These are phyloP conservation scores for Ursus arctos DNA, from an alignment of 2,113 vertebrate genomes.

Conservation along the genomic window DNA sequence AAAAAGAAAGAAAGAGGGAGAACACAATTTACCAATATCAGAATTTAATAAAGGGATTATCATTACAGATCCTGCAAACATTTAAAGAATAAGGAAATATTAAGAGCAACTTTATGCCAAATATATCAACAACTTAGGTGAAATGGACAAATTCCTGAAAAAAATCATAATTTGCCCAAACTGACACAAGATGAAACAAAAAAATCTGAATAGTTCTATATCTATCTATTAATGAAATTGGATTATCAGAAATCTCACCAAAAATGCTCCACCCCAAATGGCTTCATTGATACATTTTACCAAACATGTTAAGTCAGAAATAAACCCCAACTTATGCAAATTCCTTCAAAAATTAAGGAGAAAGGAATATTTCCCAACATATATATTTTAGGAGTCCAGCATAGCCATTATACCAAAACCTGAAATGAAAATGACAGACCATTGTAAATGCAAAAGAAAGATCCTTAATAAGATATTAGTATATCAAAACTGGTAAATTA, in stretches of 20 bases:
- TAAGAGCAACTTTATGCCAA: background rate
- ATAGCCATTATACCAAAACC: background rate
- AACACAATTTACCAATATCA: background rate
- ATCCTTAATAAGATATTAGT: background rate
- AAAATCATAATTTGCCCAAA: constrained; percentile 27
- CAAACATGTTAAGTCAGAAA: background rate
- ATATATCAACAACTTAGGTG: background rate
- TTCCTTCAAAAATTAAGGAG: background rate
- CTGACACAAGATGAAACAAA: constrained; percentile 21
- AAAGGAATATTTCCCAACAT: background rate
- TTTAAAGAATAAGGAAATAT: background rate
- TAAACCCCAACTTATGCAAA: background rate
- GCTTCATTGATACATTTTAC: background rate
- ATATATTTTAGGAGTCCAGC: background rate
- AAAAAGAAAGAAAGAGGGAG: background rate
- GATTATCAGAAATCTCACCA: constrained; percentile 35
- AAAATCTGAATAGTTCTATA: background rate
- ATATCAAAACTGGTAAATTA: constrained; percentile 14
- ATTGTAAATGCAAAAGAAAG: background rate
- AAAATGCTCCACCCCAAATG: background rate
- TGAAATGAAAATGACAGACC: constrained; percentile 16
- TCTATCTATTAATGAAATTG: background rate
- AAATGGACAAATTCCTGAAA: constrained; percentile 49
- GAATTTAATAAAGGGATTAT: background rate
- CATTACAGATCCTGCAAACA: background rate